Evolutionary conservation across 2,888 invertebrate genomes (phyloP).

Genomic region (Andricus quercusramuli): DNA sequence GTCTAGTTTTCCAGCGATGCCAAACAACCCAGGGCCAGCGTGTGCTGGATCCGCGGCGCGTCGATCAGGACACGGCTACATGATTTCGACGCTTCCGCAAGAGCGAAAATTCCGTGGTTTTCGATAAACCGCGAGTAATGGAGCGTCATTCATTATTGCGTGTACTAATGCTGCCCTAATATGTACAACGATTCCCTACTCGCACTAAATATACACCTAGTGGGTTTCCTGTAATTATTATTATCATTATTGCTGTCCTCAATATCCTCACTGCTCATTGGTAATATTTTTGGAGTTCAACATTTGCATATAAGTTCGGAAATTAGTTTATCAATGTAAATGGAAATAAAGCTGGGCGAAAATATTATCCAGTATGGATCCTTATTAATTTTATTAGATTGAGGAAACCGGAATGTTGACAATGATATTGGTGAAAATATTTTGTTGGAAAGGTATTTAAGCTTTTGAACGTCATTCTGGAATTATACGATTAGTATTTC

Average conservation of each 20-base stretch:
- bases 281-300: conserved; percentile 48
- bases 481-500: no score
- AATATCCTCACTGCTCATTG: conserved; percentile 47
- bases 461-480: no score
- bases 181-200: conserved; percentile 54
- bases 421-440: no score
- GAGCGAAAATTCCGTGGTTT: conserved; percentile 65
- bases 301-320: conserved; percentile 41
- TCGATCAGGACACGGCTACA: conserved; percentile 54
- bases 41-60: conserved; percentile 47
- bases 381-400: no score
- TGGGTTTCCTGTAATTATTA: conserved; percentile 51
- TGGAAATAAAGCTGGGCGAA: neutral
- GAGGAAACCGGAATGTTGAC: no score
- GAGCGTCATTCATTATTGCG: conserved; percentile 71
- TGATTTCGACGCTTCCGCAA: conserved; percentile 53
- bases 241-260: conserved; percentile 50
- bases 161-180: conserved; percentile 62
- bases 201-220: conserved; percentile 51
- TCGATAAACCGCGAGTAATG: conserved; percentile 71
- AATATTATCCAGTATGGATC: neutral
- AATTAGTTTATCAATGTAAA: conserved; percentile 1
- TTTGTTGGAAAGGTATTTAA: no score
- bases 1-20: conserved; percentile 53
- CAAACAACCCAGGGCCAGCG: conserved; percentile 44